These are phyloP conservation scores for silkworm (Bombyx mori) DNA, from an alignment of 1,140 invertebrate genomes.

Conservation along the genomic window ASM3026992v2 NC_085130.1:6169001-6169500, in stretches of 20 bases:
- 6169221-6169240: conserved; percentile 2
- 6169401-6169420: conserved; percentile 33
- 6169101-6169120: conserved; percentile 50
- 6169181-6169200: conserved; percentile 31
- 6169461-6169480: conserved; percentile 37
- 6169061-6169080: background rate
- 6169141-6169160: conserved; percentile 53
- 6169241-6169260: conserved; percentile 24
- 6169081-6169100: background rate
- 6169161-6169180: conserved; percentile 30
- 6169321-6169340: conserved; percentile 16
- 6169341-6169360: conserved; percentile 15
- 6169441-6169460: conserved; percentile 46
- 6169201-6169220: conserved; percentile 31
- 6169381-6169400: conserved; percentile 55
- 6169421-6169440: conserved; percentile 35
- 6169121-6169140: conserved; percentile 49
- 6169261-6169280: conserved; percentile 22
- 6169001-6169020: too few relatives aligned
- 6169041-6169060: background rate
- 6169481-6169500: conserved; percentile 18
- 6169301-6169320: conserved; percentile 20
- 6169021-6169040: too few relatives aligned
- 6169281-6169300: conserved; percentile 22
- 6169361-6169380: conserved; percentile 21